Evolutionary conservation across 2,888 invertebrate species (phyloP), one percentile per base, ranked within the genome.

Genomic region (Agriopis marginaria): DNA sequence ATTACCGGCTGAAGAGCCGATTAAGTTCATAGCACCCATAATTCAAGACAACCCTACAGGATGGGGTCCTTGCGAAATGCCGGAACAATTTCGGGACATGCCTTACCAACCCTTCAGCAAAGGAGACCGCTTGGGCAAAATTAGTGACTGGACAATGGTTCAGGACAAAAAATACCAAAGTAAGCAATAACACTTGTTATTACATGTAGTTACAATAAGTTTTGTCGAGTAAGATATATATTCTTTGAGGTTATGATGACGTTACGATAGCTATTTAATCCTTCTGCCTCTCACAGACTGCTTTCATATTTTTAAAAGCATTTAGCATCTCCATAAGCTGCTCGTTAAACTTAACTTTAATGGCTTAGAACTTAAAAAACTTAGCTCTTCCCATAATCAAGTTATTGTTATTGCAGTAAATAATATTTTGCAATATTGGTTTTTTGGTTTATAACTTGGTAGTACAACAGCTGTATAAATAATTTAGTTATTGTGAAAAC

Each of bases 71-170:
- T 97, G 97, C 92, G 97, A 98, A 89, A 95, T 99, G 91, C 98
- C 99, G 64, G 98, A 98, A 71, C 98, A 98, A 84, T 99, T 98
- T 91, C 97, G 97, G 85, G 98, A 99, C 91, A 98, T 99, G 96
- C 99, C 99, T 10, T 99, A 99, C 92, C 99, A 99, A 93, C 99
- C 99, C 51, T 99, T 99, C 90, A 99, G 99, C 79, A 99, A 99
- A 94, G 98, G 98, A 72, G 99, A 99, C 91, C 97, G 99, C 79
- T 95, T 99, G 77, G 99, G 99, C 80, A 99, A 99, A 96, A 99
- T 99, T 81, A 98, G 99, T 83, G 99, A 99, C 88, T 99, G 99
- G 99, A 99, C 99, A 64, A 98, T 98, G 68, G 97, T 98, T 7
- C 98, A 98, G 83, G 99, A 99, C 86, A 98, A 99, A 81, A 97